Evolutionary conservation across 2,113 vertebrate species (phyloP).

Genomic region (Ploceus nigricollis): DNA sequence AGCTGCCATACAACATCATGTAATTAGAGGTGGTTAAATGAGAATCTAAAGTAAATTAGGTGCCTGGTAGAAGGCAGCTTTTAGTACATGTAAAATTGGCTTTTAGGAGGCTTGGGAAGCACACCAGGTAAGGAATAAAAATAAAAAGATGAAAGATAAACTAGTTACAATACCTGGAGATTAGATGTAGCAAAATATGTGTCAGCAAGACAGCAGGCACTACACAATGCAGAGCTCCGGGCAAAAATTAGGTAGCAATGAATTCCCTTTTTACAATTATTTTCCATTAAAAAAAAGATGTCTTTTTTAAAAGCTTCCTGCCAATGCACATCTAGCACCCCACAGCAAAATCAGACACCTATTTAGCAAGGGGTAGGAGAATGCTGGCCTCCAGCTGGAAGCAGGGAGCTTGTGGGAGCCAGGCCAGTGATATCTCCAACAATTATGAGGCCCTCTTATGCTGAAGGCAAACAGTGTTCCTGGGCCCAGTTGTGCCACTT

Average conservation of each 20-base stretch:
- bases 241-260: neutral
- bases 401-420: fast-evolving
- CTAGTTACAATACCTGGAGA: neutral
- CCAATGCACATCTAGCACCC: neutral
- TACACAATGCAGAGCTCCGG: neutral
- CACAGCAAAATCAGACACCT: neutral
- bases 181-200: neutral
- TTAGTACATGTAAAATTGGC: neutral
- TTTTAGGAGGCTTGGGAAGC: neutral
- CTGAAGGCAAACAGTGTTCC: neutral
- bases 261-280: neutral
- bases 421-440: neutral
- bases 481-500: neutral
- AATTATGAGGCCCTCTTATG: neutral
- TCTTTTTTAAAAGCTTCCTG: neutral
- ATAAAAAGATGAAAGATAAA: neutral
- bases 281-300: neutral
- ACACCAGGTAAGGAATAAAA: neutral
- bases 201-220: neutral
- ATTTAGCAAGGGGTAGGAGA: neutral
- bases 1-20: neutral
- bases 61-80: neutral
- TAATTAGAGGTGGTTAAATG: neutral
- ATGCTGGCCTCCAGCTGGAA: neutral
- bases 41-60: neutral